A percentile compares a stretch with the other conserved stretches of the same genome.
phyloP scores from a whole-genome alignment of 1,140 invertebrate genomes.

The Eriosoma lanigerum region DNA sequence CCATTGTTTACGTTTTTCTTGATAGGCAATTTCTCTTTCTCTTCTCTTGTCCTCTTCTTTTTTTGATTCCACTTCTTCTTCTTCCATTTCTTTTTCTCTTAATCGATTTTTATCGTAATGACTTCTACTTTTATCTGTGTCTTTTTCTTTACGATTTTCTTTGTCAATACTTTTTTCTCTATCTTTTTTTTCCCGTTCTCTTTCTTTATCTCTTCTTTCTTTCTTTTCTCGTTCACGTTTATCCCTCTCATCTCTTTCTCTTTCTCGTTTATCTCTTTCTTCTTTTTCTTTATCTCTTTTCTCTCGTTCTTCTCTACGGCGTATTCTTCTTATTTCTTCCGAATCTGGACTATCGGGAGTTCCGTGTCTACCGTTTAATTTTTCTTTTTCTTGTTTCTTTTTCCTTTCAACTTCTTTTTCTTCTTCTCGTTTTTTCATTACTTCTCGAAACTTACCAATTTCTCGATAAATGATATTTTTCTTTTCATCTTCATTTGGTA shows the following conservation, averaged over 20 bases:
- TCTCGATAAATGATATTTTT: conserved; percentile 92
- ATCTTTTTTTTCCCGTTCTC: conserved; percentile 56
- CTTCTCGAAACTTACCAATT: conserved; percentile 95
- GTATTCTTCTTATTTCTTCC: conserved; percentile 46
- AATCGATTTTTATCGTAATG: conserved; percentile 57
- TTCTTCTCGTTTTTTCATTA: conserved; percentile 86
- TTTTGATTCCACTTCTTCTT: conserved; percentile 86
- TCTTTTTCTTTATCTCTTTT: conserved; percentile 59
- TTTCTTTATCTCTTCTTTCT: conserved; percentile 57
- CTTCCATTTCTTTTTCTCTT: conserved; percentile 84
- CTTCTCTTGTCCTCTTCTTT: conserved; percentile 85
- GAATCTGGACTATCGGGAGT: conserved; percentile 44
- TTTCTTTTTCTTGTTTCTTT: conserved; percentile 54
- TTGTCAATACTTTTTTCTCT: conserved; percentile 56
- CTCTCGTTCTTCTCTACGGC: conserved; percentile 47
- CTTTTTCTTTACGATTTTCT: conserved; percentile 55
- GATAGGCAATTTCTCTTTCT: conserved; percentile 92
- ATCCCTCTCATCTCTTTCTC: conserved; percentile 58
- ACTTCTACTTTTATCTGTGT: conserved; percentile 50
- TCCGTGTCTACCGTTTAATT: conserved; percentile 18
- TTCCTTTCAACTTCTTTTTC: conserved; percentile 58
- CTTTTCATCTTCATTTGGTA: conserved; percentile 81
- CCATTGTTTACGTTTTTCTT: conserved; percentile 81
- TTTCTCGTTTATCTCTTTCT: conserved; percentile 60
- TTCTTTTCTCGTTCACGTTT: conserved; percentile 56